Evolutionary conservation across 2,797 vertebrate species (phyloP), one percentile per base, ranked within the genome.

Genomic region (Ciconia nigra): DNA sequence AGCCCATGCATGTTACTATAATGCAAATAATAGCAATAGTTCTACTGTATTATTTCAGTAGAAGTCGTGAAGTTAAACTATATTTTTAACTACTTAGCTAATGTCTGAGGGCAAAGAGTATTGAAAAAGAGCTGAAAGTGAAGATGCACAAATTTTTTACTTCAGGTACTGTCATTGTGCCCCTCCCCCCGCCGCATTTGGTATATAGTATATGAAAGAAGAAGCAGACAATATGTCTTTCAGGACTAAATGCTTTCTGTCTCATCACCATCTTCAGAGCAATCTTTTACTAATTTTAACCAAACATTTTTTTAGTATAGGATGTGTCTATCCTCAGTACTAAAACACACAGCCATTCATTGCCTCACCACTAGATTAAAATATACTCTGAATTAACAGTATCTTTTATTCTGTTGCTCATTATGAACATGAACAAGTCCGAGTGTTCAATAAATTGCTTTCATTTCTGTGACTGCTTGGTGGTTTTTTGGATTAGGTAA

Each of bases 121-220:
- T 35, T 47, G 42, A 88, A 73, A 74, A 78, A 76, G 28, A 78
- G 8, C 11, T 81, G 28, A 31, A 78, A 55, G 12, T 39, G 37
- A 69, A 91, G 31, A 49, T 62, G 13, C 31, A 26, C 16, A 3
- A 1, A 0, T 29, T 29, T 90, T 83, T 58, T 52, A 11, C 3
- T 39, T 66, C 22, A 31, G 15, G 5, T 39, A 16, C 14, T 89
- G 26, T 41, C 1, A 3, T 44, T 2, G 12, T 5, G 24, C 1
- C 8, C 2, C 42, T 2, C 5, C 7, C 12, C 11, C 10, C 8
- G 4, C 29, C 11, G 7, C 7, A 1, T 54, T 49, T 74, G 21
- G 13, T 42, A 3, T 24, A 7, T 9, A 35, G 22, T 22, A 3
- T 9, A 4, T 49, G 37, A 33, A 81, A 44, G 5, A 7, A 62